phyloP scores from a whole-genome alignment of 2,888 invertebrate genomes.

The Ornithoptera priamus region DNA sequence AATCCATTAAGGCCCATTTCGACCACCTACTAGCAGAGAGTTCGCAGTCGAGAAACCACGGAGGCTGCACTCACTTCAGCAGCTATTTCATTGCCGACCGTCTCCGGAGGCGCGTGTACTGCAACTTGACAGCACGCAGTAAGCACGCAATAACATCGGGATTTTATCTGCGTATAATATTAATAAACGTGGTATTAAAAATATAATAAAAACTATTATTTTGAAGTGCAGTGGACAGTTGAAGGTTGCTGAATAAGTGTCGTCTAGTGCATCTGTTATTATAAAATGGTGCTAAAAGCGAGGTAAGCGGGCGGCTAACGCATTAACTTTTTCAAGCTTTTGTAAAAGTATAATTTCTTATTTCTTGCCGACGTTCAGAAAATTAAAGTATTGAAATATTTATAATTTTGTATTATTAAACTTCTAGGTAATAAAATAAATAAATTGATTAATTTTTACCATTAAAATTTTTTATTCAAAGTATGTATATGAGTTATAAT shows the following conservation, averaged over 20 bases:
- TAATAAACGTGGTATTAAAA: constrained; percentile 19
- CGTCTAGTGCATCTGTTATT: constrained; percentile 43
- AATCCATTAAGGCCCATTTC: constrained; percentile 53
- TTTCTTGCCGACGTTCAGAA: too few species aligned
- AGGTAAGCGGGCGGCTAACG: constrained; percentile 56
- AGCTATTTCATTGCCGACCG: constrained; percentile 55
- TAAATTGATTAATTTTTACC: too few species aligned
- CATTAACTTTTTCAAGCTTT: too few species aligned
- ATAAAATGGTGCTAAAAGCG: constrained; percentile 69
- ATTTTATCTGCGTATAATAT: constrained; percentile 5
- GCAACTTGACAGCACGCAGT: constrained; percentile 32
- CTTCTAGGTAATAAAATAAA: too few species aligned
- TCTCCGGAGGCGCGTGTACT: constrained; percentile 50
- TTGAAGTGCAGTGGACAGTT: constrained; percentile 40
- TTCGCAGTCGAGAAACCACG: constrained; percentile 62
- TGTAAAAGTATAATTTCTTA: too few species aligned
- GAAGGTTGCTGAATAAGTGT: constrained; percentile 41
- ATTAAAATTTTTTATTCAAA: too few species aligned
- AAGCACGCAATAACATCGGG: background rate
- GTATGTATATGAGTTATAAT: too few species aligned
- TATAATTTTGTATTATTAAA: too few species aligned
- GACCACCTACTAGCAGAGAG: constrained; percentile 39
- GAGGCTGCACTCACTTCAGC: constrained; percentile 48
- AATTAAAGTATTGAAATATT: too few species aligned
- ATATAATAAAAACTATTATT: constrained; percentile 10